Percentiles rank a stretch among this genome's conserved stretches.
Conservation (phyloP, 2,888 invertebrate species). For the Clunio marinus region DNA sequence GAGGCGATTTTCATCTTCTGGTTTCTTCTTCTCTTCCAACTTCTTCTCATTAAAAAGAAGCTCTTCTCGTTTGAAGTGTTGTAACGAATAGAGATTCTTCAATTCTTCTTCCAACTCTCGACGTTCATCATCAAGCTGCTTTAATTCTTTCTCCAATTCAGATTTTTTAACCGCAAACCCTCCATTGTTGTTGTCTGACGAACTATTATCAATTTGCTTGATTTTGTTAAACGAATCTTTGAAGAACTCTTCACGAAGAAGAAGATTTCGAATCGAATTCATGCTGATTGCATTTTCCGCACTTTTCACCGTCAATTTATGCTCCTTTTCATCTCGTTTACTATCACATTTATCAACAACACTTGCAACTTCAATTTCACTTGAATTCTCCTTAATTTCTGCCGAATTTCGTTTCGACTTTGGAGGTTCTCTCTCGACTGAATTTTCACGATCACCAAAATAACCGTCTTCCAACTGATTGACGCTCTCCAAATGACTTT, state of each 20-base stretch:
- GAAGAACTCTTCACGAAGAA: slow-evolving; percentile 23
- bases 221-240: neutral
- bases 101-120: slow-evolving; percentile 35
- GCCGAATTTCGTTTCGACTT: neutral
- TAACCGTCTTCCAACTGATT: slow-evolving; percentile 17
- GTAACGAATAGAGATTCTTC: slow-evolving; percentile 25
- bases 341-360: neutral
- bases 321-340: neutral
- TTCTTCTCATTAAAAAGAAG: slow-evolving; percentile 28
- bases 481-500: slow-evolving; percentile 43
- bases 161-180: slow-evolving; percentile 1
- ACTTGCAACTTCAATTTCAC: neutral
- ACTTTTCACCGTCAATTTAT: neutral
- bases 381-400: slow-evolving; percentile 9
- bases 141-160: slow-evolving; percentile 32
- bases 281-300: slow-evolving; percentile 4
- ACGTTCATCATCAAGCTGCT: slow-evolving; percentile 17
- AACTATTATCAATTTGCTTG: neutral
- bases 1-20: neutral
- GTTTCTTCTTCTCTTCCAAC: neutral
- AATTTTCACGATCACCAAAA: slow-evolving; percentile 22
- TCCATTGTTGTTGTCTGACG: neutral
- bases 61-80: slow-evolving; percentile 38
- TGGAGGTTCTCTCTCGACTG: neutral
- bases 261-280: slow-evolving; percentile 20